These are phyloP conservation scores for Metridium senile DNA, from an alignment of 92 coral and sea anemone species.

Conservation along the genomic window DNA sequence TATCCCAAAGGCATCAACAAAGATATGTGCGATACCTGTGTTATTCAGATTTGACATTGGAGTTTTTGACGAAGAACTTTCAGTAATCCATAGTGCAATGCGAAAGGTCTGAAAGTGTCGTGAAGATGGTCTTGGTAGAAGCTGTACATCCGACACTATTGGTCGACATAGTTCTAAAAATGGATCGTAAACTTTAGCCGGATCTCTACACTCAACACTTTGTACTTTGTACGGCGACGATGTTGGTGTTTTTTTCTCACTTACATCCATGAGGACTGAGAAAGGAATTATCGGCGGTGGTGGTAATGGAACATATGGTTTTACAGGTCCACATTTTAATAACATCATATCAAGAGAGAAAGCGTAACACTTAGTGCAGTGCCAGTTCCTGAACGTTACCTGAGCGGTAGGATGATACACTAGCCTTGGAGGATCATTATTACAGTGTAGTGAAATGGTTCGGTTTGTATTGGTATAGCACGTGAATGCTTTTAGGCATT, in stretches of 20 bases:
- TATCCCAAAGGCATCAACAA: slow-evolving; percentile 1
- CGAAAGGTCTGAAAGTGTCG: slow-evolving; percentile 24
- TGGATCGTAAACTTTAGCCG: slow-evolving; percentile 22
- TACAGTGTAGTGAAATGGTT: neutral
- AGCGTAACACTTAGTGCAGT: neutral
- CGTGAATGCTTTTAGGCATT: neutral
- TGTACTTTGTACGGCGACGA: neutral
- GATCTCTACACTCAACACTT: neutral
- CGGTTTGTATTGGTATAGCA: neutral
- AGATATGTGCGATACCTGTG: no score
- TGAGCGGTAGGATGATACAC: neutral
- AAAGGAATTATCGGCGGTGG: slow-evolving; percentile 4
- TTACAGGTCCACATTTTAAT: neutral
- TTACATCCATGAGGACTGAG: slow-evolving; percentile 5
- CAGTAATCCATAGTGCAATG: slow-evolving; percentile 28
- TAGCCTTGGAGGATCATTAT: neutral
- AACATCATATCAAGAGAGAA: neutral
- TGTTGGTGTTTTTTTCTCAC: neutral
- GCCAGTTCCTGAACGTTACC: neutral
- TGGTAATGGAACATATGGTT: neutral
- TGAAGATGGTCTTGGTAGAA: neutral
- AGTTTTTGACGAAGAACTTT: neutral
- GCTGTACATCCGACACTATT: neutral
- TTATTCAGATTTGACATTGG: neutral
- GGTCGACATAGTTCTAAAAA: slow-evolving; percentile 26